Base-by-base conservation (phyloP, 2,888 invertebrate species). In the Ariolimax columbianus region DNA sequence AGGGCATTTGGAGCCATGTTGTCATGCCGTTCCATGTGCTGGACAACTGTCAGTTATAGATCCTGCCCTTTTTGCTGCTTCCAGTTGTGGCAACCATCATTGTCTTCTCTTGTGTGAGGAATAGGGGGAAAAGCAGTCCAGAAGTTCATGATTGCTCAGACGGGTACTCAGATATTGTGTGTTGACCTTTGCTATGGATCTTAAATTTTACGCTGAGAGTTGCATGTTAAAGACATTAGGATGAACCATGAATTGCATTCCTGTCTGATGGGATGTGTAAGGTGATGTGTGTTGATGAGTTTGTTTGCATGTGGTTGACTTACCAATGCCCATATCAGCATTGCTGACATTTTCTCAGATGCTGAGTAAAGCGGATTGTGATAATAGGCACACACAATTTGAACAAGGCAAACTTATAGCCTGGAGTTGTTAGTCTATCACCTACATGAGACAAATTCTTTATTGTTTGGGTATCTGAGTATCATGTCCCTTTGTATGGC, bases 231-330 rank as follows among this genome's bases (percentile, higher is more conserved):
- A 66, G 40, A 43, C 23, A 66, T 26, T 70, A 33, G n/a, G 33
- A 23, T 68, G 70, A 81, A 33, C 47, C 33, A 70, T 81, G 33
- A 40, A 59, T 73, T 82, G 82, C 82, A 82, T 82, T 82, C 82
- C 82, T 75, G 75, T n/a, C 59, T 63, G 82, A 40, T 81, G 43
- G 26, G 75, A 75, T 82, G 73, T 82, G 59, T 33, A 75, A 43
- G 68, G 19, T 33, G 59, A 47, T 40, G 33, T 66, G 66, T 79
- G n/a, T 30, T 38, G 36, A n/a, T 47, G 23, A 51, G 40, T 38
- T 72, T 38, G 9, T 51, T 1, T 75, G 47, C 47, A 75, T 47
- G 43, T 40, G 38, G 7, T 40, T 72, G 7, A 38, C 23, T 19
- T 40, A 14, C 6, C 47, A 66, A 40, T 55, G 43, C 51, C n/a